These are phyloP conservation scores for Misgurnus mizolepis DNA, from an alignment of 2,113 vertebrate genomes.

Conservation along the genomic window DNA sequence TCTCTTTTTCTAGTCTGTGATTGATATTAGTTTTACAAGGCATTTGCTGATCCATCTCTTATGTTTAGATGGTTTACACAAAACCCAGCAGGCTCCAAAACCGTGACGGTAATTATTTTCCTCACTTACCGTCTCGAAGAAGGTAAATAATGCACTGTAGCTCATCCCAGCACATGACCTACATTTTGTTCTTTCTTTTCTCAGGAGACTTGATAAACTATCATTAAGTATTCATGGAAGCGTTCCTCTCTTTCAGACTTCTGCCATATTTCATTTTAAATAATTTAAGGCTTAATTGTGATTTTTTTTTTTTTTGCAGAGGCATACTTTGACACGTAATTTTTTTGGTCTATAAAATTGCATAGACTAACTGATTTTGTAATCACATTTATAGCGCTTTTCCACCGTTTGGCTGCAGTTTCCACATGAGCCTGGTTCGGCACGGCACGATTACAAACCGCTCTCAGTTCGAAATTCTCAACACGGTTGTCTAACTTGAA, in stretches of 20 bases:
- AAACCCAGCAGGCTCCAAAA: not conserved
- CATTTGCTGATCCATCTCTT: not conserved
- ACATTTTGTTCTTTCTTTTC: slow-evolving; percentile 25
- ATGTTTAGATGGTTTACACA: not conserved
- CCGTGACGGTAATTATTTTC: not conserved
- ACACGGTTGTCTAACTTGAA: too few relatives aligned
- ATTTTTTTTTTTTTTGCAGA: not conserved
- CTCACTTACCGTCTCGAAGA: not conserved
- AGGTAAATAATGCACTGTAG: not conserved
- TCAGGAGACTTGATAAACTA: slow-evolving; percentile 24
- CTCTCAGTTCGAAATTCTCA: too few relatives aligned
- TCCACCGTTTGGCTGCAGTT: too few relatives aligned
- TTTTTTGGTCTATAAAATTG: not conserved
- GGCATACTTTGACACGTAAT: not conserved
- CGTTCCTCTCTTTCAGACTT: slow-evolving; percentile 12
- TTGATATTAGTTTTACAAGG: not conserved
- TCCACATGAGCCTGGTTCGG: too few relatives aligned
- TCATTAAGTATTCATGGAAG: slow-evolving; percentile 12
- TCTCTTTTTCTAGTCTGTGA: not conserved
- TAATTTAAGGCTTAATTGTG: slow-evolving; percentile 11
- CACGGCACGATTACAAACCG: too few relatives aligned
- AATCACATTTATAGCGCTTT: not conserved
- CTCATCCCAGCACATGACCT: not conserved
- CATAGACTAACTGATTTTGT: not conserved
- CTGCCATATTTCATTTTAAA: slow-evolving; percentile 31